Evolutionary conservation across 2,113 vertebrate species (phyloP), one percentile per base, ranked within the genome.

Genomic region (Gnathonemus echidnorhynchus): DNA sequence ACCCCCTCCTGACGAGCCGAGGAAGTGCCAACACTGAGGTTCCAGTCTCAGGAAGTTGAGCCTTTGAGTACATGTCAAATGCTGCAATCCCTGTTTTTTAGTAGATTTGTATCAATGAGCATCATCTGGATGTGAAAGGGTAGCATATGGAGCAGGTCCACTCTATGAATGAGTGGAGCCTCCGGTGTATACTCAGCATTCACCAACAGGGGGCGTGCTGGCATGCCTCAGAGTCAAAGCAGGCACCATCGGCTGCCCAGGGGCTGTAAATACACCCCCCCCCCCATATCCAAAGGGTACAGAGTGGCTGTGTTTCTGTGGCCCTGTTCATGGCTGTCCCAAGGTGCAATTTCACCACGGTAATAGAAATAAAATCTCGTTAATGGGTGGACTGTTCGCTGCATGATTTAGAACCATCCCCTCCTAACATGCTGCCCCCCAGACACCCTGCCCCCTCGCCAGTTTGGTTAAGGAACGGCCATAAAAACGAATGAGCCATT

Each of bases 401-500:
- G 88, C 93, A 95, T 95, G 94, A 93, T 95, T 95, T 92, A 92
- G 92, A 92, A 93, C 92, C 92, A 92, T 91, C 93, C 88, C 92
- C 92, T 89, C 89, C 90, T 80, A 89, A 80, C 35, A 1, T 42
- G 90, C 84, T 42, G 35, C 89, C 89, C 88, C 88, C 66, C 88
- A 19, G 35, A 42, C 86, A 46, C 31, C 74, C 92, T 84, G 39
- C 88, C 91, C 91, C 87, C 93, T 95, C 93, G 94, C 87, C 87
- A 39, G 39, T 88, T 88, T 66, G 58, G 52, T 95, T 94, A 94
- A 95, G 94, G 94, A 95, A 93, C 89, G 91, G 93, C 91, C 92
- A 92, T 96, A 95, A 96, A 96, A 95, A 89, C 92, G 94, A 96
- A 92, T 92, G 95, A 95, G 94, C 93, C 94, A 19, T 84, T 92